phyloP scores from a whole-genome alignment of 2,797 vertebrate genomes.

The Microhierax caerulescens region DNA sequence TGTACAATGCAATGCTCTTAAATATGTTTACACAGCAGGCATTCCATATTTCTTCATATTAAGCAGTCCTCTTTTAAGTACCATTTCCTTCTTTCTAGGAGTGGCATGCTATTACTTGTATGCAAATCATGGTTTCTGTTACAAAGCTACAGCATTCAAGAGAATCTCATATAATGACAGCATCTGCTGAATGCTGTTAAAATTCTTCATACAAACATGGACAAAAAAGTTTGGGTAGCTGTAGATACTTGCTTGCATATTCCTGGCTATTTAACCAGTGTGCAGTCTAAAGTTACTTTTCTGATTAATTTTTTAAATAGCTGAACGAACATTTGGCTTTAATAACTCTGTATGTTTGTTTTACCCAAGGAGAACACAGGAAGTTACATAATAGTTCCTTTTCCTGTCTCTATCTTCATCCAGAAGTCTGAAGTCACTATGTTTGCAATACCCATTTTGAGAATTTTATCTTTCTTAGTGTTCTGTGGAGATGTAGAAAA shows the following conservation, averaged over 20 bases:
- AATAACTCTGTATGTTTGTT: neutral
- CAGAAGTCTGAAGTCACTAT: neutral
- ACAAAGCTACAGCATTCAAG: neutral
- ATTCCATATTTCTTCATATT: neutral
- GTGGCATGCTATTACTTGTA: neutral
- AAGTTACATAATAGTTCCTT: neutral
- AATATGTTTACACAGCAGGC: neutral
- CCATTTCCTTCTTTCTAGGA: neutral
- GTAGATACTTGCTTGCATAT: neutral
- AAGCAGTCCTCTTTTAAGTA: neutral
- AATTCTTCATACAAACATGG: neutral
- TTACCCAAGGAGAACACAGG: neutral
- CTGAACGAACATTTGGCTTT: neutral
- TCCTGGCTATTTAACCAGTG: neutral
- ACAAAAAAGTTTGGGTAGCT: neutral
- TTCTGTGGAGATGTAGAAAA: neutral
- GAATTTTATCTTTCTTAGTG: neutral
- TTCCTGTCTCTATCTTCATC: neutral
- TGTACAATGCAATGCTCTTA: neutral
- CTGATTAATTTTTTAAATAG: neutral
- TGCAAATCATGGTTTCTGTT: neutral
- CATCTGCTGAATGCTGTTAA: neutral
- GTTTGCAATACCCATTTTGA: neutral
- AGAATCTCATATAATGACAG: neutral
- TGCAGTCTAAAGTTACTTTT: neutral